Base-by-base conservation (phyloP, 2,113 vertebrate species). In the Pterocles orientalis region DNA sequence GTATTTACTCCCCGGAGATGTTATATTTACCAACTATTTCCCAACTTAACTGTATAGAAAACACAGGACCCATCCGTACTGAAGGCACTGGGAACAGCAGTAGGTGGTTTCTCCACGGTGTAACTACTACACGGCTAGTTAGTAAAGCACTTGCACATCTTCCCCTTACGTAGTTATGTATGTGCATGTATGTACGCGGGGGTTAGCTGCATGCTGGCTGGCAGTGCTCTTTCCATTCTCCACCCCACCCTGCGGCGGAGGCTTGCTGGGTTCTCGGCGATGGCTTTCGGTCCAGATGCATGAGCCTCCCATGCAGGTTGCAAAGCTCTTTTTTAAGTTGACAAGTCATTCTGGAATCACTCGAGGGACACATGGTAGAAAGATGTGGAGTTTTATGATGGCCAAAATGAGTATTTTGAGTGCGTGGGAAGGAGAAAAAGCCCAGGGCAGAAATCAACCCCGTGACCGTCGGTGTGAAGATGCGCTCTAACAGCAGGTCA, bases 401-500 rank as follows among this genome's bases (percentile, higher is more conserved):
- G 33, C 23, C 34, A 82, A 75, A 92, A 7, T 14, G 58, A 60
- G 6, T 7, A 13, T 51, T 62, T 11, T 36, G 50, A 88, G 53
- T 7, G 36, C 25, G 16, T 0, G 2, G 41, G 39, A 36, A 57
- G 50, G 31, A 70, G 20, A 31, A 72, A 36, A 33, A 43, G 34
- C 36, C 39, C 50, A n/a, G 43, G 73, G 77, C 43, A 92, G 54
- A 9, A 31, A 81, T 18, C 15, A 53, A 3, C 4, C 21, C 36
- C 2, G 2, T 20, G 25, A 25, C 47, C 3, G 4, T 3, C 2
- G 2, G 36, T 9, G 45, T 36, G 3, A 8, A 36, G 82, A 28
- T 24, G 54, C 1, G 4, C 26, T 60, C n/a, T 34, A 41, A 31
- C 36, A 62, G 36, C 10, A 43, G 48, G 10, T n/a, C 58, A 41